phyloP scores from a whole-genome alignment of 2,888 invertebrate genomes.

The Eurytoma adleriae region DNA sequence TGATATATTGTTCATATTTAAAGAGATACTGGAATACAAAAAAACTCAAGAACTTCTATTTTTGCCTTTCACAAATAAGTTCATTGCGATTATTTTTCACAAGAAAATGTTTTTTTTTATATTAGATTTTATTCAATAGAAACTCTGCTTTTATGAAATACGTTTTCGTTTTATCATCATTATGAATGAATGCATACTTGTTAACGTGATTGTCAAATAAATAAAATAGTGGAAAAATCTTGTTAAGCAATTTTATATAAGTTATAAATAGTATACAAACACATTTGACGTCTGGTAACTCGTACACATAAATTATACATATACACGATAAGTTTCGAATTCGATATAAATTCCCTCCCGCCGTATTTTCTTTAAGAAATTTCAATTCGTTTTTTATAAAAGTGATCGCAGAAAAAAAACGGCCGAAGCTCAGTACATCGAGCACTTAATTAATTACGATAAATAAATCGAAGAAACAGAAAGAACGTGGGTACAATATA shows the following conservation, averaged over 20 bases:
- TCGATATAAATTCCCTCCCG: constrained; percentile 16
- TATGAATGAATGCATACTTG: constrained; percentile 1
- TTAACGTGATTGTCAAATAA: constrained; percentile 3
- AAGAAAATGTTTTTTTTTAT: no score
- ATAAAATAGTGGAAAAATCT: constrained; percentile 11
- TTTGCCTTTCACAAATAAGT: no score
- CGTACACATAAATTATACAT: constrained; percentile 64
- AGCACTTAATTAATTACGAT: constrained; percentile 9
- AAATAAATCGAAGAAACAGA: constrained; percentile 38
- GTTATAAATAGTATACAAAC: constrained; percentile 52
- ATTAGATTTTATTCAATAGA: no score
- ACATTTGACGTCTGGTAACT: constrained; percentile 65
- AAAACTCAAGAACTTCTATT: no score
- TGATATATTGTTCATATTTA: no score
- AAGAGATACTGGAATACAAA: no score
- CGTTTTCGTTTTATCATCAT: neutral
- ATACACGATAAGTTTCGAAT: constrained; percentile 17
- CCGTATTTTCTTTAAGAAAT: constrained; percentile 18
- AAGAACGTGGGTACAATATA: constrained; percentile 30
- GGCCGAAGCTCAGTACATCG: constrained; percentile 22
- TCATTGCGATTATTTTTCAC: no score
- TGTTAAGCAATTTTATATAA: constrained; percentile 32
- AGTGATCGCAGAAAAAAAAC: constrained; percentile 20
- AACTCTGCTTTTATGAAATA: no score
- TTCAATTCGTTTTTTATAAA: neutral